Evolutionary conservation across 2,113 vertebrate genomes (phyloP), one percentile per base, ranked within the genome.

Genomic region (Pagrus major): DNA sequence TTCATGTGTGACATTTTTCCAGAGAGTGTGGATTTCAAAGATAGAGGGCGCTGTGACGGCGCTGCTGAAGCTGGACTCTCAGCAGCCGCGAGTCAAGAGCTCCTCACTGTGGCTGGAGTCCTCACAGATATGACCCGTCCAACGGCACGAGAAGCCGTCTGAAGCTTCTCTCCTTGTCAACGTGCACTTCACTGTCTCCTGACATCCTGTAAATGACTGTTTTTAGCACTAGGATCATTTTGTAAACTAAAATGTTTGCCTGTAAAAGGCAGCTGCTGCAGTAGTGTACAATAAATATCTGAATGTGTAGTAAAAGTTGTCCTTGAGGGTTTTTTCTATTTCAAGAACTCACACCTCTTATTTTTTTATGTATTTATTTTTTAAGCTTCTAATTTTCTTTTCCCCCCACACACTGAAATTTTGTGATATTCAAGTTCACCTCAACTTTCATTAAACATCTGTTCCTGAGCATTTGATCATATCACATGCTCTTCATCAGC

Each of bases 21-120:
- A 99, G 97, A 97, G 94, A 95, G 90, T 61, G 51, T 97, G 96
- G 96, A 94, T 96, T 80, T 92, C 94, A 49, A 94, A 96, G 91
- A 94, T 97, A 80, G 94, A 96, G 92, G 92, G 25, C 5, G 96
- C 96, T 25, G 89, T 94, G 39, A 78, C 95, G 16, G 84, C 88
- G 7, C 81, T 93, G 89, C 83, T 93, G 90, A 94, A 91, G 85
- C 90, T 85, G 82, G 92, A 94, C 81, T 93, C 82, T 78, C 86
- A 89, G 86, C 91, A 93, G 68, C 74, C 84, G 0, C 86, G 90
- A 14, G 58, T 89, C 52, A 93, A 90, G 73, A 92, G 85, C 89
- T 39, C 92, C 68, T 87, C 90, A 1, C 52, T 86, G 80, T 95
- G 94, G 89, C 80, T 95, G 59, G 95, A 96, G 91, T 96, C 95